Conservation (phyloP, 2,113 vertebrate genomes). For the Ancistrus triradiatus region DNA sequence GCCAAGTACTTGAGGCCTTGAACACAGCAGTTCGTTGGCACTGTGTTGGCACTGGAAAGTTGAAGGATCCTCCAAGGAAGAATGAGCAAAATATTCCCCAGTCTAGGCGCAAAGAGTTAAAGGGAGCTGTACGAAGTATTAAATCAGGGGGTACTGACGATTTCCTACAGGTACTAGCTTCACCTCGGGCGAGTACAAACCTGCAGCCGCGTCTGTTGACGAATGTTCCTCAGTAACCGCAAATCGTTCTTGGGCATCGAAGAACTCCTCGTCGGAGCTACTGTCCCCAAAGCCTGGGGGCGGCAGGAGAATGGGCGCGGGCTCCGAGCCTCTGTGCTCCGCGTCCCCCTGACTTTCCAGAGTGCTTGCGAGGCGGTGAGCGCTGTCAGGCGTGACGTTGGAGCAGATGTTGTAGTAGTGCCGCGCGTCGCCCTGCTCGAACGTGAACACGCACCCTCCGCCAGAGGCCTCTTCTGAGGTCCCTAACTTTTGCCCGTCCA, state of each 20-base stretch:
- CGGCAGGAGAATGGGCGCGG: slow-evolving; percentile 63
- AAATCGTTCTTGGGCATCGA: slow-evolving; percentile 83
- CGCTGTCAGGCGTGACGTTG: slow-evolving; percentile 75
- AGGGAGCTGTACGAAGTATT: too few relatives aligned
- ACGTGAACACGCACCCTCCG: slow-evolving; percentile 63
- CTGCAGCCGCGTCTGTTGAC: slow-evolving; percentile 50
- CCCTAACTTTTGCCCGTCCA: slow-evolving; percentile 39
- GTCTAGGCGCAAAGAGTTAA: too few relatives aligned
- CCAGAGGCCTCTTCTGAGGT: slow-evolving; percentile 32
- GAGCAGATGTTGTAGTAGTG: slow-evolving; percentile 80
- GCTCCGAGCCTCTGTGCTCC: slow-evolving; percentile 8
- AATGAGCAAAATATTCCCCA: too few relatives aligned
- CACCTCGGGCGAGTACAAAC: too few relatives aligned
- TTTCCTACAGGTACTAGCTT: too few relatives aligned
- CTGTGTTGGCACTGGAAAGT: too few relatives aligned
- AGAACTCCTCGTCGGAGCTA: slow-evolving; percentile 95
- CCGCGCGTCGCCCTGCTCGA: slow-evolving; percentile 61
- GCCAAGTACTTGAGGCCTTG: too few relatives aligned
- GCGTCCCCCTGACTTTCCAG: not conserved
- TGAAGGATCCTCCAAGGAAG: too few relatives aligned
- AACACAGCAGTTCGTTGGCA: too few relatives aligned
- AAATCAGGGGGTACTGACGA: too few relatives aligned
- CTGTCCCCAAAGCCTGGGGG: slow-evolving; percentile 83
- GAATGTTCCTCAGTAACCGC: slow-evolving; percentile 67
- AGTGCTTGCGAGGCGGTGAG: slow-evolving; percentile 48